A percentile compares a stretch with the other conserved stretches of the same genome.
phyloP scores from a whole-genome alignment of 2,888 invertebrate species.

The Nasonia oneida region DNA sequence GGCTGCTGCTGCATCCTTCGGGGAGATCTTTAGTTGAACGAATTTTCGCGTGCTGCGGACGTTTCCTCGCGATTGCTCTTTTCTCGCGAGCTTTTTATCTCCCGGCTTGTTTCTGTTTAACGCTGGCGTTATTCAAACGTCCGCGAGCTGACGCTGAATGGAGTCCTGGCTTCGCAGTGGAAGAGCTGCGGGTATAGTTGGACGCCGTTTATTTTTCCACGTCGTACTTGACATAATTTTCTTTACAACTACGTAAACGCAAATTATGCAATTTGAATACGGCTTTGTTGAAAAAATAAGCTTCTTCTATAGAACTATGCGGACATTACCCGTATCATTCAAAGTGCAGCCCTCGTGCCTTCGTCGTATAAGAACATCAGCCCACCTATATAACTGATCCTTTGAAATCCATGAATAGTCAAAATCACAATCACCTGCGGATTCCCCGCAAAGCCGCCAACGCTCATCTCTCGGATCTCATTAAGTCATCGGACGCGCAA shows the following conservation, averaged over 20 bases:
- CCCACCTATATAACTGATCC: background rate
- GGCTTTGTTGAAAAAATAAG: background rate
- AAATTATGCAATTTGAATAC: background rate
- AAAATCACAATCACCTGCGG: background rate
- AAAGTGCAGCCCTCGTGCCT: background rate
- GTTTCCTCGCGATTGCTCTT: constrained; percentile 7
- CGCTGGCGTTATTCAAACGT: background rate
- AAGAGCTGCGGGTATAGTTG: background rate
- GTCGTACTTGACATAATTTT: background rate
- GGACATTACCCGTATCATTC: background rate
- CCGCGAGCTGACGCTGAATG: background rate
- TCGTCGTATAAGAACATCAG: background rate
- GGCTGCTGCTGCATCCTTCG: background rate
- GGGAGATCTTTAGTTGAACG: constrained; percentile 30
- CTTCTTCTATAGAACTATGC: background rate
- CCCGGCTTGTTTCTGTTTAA: constrained; percentile 8
- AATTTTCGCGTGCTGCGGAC: background rate
- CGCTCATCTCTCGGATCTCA: constrained; percentile 19
- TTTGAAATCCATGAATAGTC: background rate
- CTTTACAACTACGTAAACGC: background rate
- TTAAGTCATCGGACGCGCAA: constrained; percentile 50
- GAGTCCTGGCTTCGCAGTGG: background rate
- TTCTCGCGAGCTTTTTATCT: background rate
- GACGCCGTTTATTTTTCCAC: background rate
- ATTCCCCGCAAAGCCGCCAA: constrained; percentile 6